Base-by-base conservation (phyloP, 2,888 invertebrate species). In the Gortyna flavago region DNA sequence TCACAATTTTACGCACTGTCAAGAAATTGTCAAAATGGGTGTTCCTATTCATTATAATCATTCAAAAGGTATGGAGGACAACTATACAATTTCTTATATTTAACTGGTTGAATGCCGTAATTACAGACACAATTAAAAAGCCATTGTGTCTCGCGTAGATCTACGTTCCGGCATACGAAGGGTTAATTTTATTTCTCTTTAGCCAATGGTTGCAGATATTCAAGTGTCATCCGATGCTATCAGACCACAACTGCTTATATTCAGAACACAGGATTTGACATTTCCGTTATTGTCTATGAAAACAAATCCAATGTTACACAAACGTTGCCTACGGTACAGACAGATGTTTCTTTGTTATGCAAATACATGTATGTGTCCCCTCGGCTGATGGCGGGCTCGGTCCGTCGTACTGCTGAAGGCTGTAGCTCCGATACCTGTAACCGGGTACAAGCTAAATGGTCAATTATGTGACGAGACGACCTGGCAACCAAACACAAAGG, bases 291-390 rank as follows among this genome's bases (percentile, higher is more conserved):
- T 83, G 86, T 89, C 86, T 73, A 88, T 83, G 87, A 87, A 89
- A 90, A 91, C 90, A 91, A 92, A 93, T 91, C 90, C 85, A 76
- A 89, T 90, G 86, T 91, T 91, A 91, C 91, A 79, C 77, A 79
- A 79, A 93, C 89, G 88, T 66, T 74, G 82, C 79, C 88, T 86
- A 88, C 85, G 86, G 86, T 80, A 80, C 89, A 87, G 87, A 89
- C 91, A 92, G 91, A 91, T 93, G 93, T 92, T 91, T 94, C 93
- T 95, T 94, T 94, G 94, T 93, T 93, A 95, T 95, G 94, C 94
- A 94, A 94, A 95, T 94, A 83, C 87, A 85, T 89, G 91, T 87
- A 88, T 90, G 88, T 90, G 89, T 91, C 90, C 91, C 90, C 90
- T 89, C 89, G 88, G 85, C 89, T 89, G 91, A 88, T 91, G 90